Percentiles rank a stretch among this genome's conserved stretches.
Evolutionary conservation across 2,113 vertebrate genomes (phyloP).

Genomic region (Nothoprocta pentlandii): DNA sequence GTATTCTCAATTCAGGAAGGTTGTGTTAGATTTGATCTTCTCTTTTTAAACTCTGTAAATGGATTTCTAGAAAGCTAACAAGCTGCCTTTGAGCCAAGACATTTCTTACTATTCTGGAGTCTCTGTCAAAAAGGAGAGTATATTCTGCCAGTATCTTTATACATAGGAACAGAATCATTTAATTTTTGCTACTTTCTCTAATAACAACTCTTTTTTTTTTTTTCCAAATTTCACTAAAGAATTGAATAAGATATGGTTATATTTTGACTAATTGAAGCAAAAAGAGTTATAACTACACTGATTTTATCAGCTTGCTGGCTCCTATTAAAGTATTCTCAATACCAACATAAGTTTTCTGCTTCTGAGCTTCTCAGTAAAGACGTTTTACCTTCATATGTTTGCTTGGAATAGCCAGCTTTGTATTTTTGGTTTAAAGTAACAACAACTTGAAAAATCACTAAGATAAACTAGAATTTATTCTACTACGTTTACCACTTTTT

Average conservation of each 20-base stretch:
- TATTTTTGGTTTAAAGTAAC: not conserved
- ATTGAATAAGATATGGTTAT: not conserved
- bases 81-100: slow-evolving; percentile 53
- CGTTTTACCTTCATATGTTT: not conserved
- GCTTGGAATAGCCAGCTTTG: not conserved
- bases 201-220: not conserved
- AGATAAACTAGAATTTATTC: not conserved
- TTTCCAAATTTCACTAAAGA: slow-evolving; percentile 44
- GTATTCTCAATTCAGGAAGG: slow-evolving; percentile 41
- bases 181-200: slow-evolving; percentile 58
- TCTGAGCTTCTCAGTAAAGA: not conserved
- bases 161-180: slow-evolving; percentile 57
- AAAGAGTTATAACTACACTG: not conserved
- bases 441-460: not conserved
- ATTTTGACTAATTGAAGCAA: not conserved
- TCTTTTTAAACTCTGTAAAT: slow-evolving; percentile 59
- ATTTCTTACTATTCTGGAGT: slow-evolving; percentile 61
- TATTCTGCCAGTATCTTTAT: slow-evolving; percentile 49
- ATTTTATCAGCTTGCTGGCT: not conserved
- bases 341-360: not conserved
- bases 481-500: not conserved
- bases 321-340: not conserved
- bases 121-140: slow-evolving; percentile 44
- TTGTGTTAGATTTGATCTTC: slow-evolving; percentile 45
- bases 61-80: slow-evolving; percentile 70